These are phyloP conservation scores for Eucidaris tribuloides DNA, from an alignment of 35 echinoderm and acorn worm genomes.

Conservation along the genomic window DNA sequence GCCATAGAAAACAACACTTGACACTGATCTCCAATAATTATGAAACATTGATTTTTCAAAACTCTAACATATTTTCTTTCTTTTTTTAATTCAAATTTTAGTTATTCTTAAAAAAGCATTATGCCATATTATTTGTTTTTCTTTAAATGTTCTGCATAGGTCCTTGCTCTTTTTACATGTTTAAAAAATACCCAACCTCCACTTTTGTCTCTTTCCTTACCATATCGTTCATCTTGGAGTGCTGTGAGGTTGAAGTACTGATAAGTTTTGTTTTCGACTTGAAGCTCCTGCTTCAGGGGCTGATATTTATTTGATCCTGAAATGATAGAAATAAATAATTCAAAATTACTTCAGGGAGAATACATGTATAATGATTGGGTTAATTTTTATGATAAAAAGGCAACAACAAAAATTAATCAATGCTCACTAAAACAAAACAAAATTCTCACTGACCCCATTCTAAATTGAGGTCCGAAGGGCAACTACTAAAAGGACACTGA, in stretches of 20 bases:
- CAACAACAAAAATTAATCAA: too few species aligned
- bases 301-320: constrained; percentile 43
- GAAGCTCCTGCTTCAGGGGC: constrained; percentile 46
- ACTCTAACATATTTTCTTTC: not conserved
- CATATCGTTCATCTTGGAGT: constrained; percentile 76
- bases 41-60: not conserved
- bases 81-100: not conserved
- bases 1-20: too few species aligned
- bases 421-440: too few species aligned
- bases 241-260: constrained; percentile 79
- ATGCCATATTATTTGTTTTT: too few species aligned
- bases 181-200: not conserved
- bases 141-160: too few species aligned
- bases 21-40: not conserved
- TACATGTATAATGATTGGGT: too few species aligned
- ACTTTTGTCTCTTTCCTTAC: constrained; percentile 18
- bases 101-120: not conserved
- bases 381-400: too few species aligned
- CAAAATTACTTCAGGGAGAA: too few species aligned
- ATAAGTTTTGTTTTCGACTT: constrained; percentile 43
- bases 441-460: too few species aligned
- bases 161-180: not conserved
- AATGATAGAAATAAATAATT: not conserved
- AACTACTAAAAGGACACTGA: too few species aligned
- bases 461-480: too few species aligned